Conservation (phyloP, 2,113 vertebrate genomes). For the Microcebus jonahi region DNA sequence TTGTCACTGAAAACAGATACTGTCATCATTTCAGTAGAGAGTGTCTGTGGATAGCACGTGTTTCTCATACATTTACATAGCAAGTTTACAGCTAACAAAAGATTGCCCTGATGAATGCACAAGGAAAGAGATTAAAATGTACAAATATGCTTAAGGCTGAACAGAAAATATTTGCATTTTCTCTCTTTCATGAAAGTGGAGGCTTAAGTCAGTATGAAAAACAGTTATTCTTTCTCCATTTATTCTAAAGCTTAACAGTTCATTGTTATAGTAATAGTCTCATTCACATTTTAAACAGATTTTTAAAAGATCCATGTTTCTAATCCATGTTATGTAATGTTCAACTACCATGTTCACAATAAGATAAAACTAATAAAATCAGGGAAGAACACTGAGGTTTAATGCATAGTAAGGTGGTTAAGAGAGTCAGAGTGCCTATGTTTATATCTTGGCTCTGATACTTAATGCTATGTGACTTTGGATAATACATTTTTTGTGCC, state of each 20-base stretch:
- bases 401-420: background rate
- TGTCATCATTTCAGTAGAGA: background rate
- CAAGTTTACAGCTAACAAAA: background rate
- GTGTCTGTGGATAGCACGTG: background rate
- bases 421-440: background rate
- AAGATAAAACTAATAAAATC: conserved; percentile 9
- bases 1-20: background rate
- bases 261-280: background rate
- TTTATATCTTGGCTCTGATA: background rate
- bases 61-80: background rate
- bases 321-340: background rate
- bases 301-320: conserved; percentile 10
- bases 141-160: background rate
- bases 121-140: conserved; percentile 20
- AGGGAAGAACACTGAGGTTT: background rate
- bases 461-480: background rate
- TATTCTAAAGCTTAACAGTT: background rate
- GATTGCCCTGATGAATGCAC: background rate
- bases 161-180: conserved; percentile 22
- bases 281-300: background rate
- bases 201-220: background rate
- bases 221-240: background rate
- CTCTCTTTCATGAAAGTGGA: background rate
- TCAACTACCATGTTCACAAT: background rate
- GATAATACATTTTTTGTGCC: background rate